Percentiles rank a stretch among this genome's conserved stretches.
Evolutionary conservation across 35 echinoderm and acorn worm species (phyloP).

Genomic region (Ophiothrix spiculata): DNA sequence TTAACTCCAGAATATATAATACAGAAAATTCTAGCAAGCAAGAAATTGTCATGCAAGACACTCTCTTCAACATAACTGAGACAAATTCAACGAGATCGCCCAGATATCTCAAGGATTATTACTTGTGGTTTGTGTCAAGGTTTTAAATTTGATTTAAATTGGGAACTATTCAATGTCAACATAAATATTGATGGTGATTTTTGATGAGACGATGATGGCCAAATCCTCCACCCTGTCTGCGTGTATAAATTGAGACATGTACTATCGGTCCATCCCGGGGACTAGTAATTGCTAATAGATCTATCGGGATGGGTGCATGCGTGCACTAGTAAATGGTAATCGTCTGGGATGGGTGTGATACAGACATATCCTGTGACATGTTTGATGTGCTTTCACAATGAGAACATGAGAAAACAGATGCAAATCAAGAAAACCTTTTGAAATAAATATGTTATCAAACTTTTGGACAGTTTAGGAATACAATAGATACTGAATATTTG

Average conservation of each 20-base stretch:
- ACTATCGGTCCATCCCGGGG: background rate
- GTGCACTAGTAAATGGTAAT: background rate
- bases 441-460: no score
- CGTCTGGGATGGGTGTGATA: background rate
- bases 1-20: background rate
- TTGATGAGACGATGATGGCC: background rate
- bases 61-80: background rate
- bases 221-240: background rate
- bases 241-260: background rate
- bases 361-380: background rate
- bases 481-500: no score
- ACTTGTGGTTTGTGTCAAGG: background rate
- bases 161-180: background rate
- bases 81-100: background rate
- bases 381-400: no score
- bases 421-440: no score
- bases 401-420: no score
- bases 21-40: background rate
- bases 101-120: background rate
- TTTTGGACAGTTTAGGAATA: no score
- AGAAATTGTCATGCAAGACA: background rate
- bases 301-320: background rate
- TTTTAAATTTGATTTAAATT: background rate
- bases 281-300: background rate
- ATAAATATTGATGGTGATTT: background rate